phyloP scores from a whole-genome alignment of 2,888 invertebrate genomes.

The Tipula unca region DNA sequence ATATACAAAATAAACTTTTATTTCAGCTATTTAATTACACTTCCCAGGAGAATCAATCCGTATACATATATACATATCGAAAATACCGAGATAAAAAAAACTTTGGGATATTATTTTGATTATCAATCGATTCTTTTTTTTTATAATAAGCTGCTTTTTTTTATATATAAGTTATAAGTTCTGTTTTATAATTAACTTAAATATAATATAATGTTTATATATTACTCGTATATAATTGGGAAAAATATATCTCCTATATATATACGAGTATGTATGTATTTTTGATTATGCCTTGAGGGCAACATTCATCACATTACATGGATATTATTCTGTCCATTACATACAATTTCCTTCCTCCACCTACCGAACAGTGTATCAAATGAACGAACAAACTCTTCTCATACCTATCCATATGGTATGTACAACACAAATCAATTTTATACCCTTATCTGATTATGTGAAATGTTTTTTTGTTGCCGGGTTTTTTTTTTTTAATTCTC shows the following conservation, averaged over 20 bases:
- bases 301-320: conserved; percentile 8
- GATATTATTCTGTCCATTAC: conserved; percentile 14
- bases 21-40: neutral
- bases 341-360: neutral
- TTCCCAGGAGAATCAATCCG: neutral
- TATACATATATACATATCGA: neutral
- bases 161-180: neutral
- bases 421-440: conserved; percentile 3
- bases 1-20: neutral
- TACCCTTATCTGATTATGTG: neutral
- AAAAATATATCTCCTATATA: neutral
- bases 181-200: conserved; percentile 2
- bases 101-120: neutral
- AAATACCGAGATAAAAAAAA: neutral
- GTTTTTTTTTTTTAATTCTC: neutral
- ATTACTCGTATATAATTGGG: neutral
- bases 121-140: neutral
- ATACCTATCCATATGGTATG: neutral
- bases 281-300: neutral
- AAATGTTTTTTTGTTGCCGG: neutral
- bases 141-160: neutral
- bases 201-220: neutral
- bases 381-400: neutral
- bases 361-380: neutral
- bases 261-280: neutral